A percentile compares a stretch with the other conserved stretches of the same genome.
phyloP scores from a whole-genome alignment of 1,140 invertebrate species.

The Oreohelix idahoensis region DNA sequence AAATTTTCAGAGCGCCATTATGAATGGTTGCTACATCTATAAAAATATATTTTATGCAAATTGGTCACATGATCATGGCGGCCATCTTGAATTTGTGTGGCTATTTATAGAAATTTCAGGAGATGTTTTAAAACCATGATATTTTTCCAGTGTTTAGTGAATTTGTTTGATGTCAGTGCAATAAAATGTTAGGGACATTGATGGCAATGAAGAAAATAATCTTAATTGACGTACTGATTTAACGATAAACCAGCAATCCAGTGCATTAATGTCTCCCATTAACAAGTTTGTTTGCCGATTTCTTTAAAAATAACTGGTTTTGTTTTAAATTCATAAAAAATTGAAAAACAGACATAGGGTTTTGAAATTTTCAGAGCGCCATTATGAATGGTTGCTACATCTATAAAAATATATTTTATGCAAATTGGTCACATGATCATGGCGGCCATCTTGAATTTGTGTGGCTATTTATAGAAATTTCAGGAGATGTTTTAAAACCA shows the following conservation, averaged over 20 bases:
- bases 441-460: constrained; percentile 1
- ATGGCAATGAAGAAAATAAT: too few species aligned
- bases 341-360: neutral
- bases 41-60: too few species aligned
- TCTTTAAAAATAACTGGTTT: neutral
- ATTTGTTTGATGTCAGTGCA: too few species aligned
- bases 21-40: too few species aligned
- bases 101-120: too few species aligned
- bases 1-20: too few species aligned
- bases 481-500: neutral
- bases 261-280: neutral
- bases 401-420: neutral
- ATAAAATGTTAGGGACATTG: too few species aligned
- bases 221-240: too few species aligned
- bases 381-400: neutral
- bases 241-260: neutral
- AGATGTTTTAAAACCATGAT: too few species aligned
- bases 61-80: too few species aligned
- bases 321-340: constrained; percentile 13
- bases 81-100: too few species aligned
- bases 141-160: too few species aligned
- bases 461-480: neutral
- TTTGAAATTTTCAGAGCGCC: neutral
- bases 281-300: neutral
- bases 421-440: neutral